These are phyloP conservation scores for Marisa cornuarietis DNA, from an alignment of 1,140 invertebrate species.

Conservation along the genomic window DNA sequence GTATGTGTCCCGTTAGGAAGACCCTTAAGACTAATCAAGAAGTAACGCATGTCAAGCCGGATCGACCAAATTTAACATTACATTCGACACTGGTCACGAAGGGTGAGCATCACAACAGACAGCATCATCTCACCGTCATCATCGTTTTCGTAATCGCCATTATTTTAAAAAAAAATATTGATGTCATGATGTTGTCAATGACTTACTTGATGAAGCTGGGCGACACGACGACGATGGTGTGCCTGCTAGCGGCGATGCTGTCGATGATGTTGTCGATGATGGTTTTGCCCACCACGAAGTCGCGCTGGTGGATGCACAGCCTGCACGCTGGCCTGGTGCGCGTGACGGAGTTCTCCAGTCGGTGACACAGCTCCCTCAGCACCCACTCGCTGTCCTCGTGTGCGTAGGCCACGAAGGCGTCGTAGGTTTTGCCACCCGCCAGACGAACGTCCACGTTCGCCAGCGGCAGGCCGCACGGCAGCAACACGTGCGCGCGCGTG, in stretches of 20 bases:
- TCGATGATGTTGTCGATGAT: constrained; percentile 89
- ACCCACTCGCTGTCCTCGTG: constrained; percentile 47
- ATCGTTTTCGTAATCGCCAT: no score
- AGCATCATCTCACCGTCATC: no score
- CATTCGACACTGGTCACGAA: no score
- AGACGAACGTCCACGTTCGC: not conserved
- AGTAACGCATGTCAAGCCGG: no score
- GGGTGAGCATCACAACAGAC: no score
- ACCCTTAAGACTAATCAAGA: no score
- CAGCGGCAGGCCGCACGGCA: constrained; percentile 28
- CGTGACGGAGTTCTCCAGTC: constrained; percentile 31
- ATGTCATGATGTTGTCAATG: not conserved
- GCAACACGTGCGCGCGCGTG: constrained; percentile 36
- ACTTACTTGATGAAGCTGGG: constrained; percentile 81
- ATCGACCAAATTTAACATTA: no score
- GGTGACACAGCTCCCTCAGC: constrained; percentile 32
- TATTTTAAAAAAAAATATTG: no score
- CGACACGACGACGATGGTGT: constrained; percentile 91
- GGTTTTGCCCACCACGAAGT: constrained; percentile 49
- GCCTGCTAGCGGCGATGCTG: constrained; percentile 85
- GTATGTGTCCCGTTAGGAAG: no score
- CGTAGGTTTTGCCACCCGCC: constrained; percentile 35
- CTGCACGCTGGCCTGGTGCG: constrained; percentile 17
- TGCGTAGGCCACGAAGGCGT: constrained; percentile 54
- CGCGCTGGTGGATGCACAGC: constrained; percentile 53